Percentiles rank a stretch among this genome's conserved stretches.
Evolutionary conservation across 2,888 invertebrate genomes (phyloP).

Genomic region (Oithona nana): DNA sequence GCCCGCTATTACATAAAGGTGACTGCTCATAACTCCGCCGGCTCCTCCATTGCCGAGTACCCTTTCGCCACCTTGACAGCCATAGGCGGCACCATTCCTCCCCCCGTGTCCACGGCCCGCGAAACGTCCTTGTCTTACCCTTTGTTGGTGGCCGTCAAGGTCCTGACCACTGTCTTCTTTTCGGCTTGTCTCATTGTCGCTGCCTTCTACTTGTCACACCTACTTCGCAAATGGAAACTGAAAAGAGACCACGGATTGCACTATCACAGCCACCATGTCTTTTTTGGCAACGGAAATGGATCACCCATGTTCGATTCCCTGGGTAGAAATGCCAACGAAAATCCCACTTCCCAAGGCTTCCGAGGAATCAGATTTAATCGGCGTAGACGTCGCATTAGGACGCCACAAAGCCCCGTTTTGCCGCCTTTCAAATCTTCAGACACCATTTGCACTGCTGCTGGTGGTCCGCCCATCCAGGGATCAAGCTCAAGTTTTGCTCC

Average conservation of each 20-base stretch:
- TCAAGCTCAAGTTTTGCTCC: not conserved
- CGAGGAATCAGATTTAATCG: not conserved
- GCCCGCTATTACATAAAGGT: conserved; percentile 52
- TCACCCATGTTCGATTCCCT: not conserved
- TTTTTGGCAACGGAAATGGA: not conserved
- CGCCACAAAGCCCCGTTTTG: not conserved
- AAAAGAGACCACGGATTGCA: not conserved
- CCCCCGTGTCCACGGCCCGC: not conserved
- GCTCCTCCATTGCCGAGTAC: conserved; percentile 32
- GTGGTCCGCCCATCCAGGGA: not conserved
- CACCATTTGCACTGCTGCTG: not conserved
- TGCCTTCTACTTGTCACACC: not conserved
- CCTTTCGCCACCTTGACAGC: not conserved
- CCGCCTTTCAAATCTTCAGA: not conserved
- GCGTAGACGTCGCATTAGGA: not conserved
- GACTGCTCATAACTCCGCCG: conserved; percentile 68
- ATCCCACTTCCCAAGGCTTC: not conserved
- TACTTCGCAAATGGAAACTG: not conserved
- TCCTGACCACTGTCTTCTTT: not conserved
- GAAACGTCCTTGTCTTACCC: not conserved
- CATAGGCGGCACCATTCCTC: not conserved
- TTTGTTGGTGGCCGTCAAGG: not conserved
- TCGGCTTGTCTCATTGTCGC: not conserved
- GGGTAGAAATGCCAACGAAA: not conserved
- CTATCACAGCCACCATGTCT: not conserved